Conservation (phyloP, 2,113 vertebrate species). For the Cyanoramphus novaezelandiae region DNA sequence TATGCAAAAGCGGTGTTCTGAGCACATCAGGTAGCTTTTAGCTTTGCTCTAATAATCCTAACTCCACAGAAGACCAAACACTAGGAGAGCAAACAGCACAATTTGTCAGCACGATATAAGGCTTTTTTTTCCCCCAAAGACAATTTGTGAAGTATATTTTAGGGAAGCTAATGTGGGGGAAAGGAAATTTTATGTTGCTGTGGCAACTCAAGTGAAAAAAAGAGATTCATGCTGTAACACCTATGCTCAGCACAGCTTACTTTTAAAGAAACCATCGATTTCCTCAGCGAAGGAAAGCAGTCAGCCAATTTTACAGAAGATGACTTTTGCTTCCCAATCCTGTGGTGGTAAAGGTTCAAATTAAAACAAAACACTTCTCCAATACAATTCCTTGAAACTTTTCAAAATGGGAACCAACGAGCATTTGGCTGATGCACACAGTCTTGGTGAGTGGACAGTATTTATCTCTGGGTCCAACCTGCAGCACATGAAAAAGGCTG, state of each 20-base stretch:
- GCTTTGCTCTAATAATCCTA: not conserved
- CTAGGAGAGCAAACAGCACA: conserved; percentile 6
- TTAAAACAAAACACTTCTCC: conserved; percentile 29
- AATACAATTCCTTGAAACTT: not conserved
- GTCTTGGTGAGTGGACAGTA: not conserved
- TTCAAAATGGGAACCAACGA: not conserved
- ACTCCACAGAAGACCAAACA: conserved; percentile 28
- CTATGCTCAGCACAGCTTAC: conserved; percentile 25
- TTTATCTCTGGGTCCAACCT: not conserved
- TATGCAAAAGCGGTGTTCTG: not conserved
- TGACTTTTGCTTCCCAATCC: not conserved
- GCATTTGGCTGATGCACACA: not conserved
- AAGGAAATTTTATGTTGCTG: conserved; percentile 65
- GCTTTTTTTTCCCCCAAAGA: not conserved
- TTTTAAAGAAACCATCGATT: conserved; percentile 62
- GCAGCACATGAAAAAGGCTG: not conserved
- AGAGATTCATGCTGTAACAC: not conserved
- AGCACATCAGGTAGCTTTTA: not conserved
- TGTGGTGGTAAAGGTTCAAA: not conserved
- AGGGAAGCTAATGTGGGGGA: conserved; percentile 38
- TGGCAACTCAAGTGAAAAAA: conserved; percentile 57
- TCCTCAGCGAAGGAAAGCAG: not conserved
- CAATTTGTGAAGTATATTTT: conserved; percentile 52
- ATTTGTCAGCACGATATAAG: conserved; percentile 9
- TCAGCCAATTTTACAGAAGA: conserved; percentile 8